Base-by-base conservation (phyloP, 2,797 vertebrate genomes). In the Coilia nasus region DNA sequence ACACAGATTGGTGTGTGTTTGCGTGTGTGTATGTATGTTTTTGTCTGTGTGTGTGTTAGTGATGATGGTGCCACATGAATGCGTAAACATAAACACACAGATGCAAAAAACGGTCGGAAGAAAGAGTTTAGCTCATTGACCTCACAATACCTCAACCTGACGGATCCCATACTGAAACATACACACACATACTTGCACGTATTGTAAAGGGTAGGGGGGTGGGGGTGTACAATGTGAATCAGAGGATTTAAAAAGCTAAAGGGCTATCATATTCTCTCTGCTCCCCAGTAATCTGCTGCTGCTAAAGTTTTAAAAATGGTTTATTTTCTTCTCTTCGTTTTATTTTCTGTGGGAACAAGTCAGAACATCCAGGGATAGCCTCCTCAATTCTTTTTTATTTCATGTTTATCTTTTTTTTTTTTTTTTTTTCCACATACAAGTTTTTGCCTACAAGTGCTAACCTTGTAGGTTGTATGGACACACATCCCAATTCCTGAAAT, bases 251-350 rank as follows among this genome's bases (percentile, higher is more conserved):
- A 7, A 28, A 23, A 28, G 62, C 62, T 23, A 64, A 71, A 71
- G 64, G 64, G 64, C 64, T 71, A 71, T 71, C 25, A 31, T 71
- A 12, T 71, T 71, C 64, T 71, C 64, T 71, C 28, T 35, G 28
- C 25, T 31, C 64, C 64, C 64, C 64, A 35, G 64, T 71, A 71
- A 71, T 71, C n/a, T 64, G 60, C 64, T 71, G 64, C 64, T 67
- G 86, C 83, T 89, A 87, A 82, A 84, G 46, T 84, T 86, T 85
- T 84, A 87, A 89, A 90, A 87, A 81, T 87, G 92, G 89, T 91
- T 93, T 35, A 12, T 31, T 71, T 71, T 31, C 0, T 14, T 17
- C 25, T 62, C 64, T 71, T 71, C 31, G n/a, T 67, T 31, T 14
- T 25, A 28, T 71, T 71, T 35, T 71, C 28, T 71, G 64, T 71